phyloP scores from a whole-genome alignment of 2,113 vertebrate genomes.

The Cariama cristata region DNA sequence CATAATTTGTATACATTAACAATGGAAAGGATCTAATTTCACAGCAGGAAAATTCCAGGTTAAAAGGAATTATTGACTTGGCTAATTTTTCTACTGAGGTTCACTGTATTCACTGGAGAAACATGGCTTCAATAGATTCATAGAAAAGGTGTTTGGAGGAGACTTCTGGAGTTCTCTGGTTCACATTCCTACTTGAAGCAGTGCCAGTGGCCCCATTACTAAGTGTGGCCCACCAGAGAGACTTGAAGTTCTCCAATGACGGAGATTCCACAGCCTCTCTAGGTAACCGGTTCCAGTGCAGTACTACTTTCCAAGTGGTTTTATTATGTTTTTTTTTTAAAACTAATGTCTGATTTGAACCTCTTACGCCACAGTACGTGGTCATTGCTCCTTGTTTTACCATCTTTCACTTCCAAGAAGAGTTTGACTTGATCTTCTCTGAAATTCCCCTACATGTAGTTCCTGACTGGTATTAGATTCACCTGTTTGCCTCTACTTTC shows the following conservation, averaged over 20 bases:
- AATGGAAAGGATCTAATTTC: background rate
- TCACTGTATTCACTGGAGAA: background rate
- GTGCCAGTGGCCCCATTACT: background rate
- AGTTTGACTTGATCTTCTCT: background rate
- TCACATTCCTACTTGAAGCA: background rate
- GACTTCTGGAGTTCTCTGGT: background rate
- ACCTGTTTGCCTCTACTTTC: background rate
- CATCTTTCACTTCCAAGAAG: background rate
- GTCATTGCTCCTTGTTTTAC: background rate
- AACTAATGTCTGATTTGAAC: background rate
- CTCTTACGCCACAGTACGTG: background rate
- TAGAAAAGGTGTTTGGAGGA: background rate
- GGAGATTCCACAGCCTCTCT: background rate
- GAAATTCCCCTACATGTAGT: background rate
- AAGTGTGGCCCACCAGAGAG: rapidly evolving
- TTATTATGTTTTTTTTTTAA: background rate
- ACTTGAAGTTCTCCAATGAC: background rate
- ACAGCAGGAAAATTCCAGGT: background rate
- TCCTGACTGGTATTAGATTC: background rate
- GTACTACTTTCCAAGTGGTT: background rate
- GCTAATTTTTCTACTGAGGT: background rate
- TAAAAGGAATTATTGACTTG: background rate
- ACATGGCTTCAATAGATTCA: background rate
- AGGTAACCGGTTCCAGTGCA: background rate
- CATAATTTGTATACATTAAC: background rate